phyloP scores from a whole-genome alignment of 2,113 vertebrate species.

The Dromaius novaehollandiae region DNA sequence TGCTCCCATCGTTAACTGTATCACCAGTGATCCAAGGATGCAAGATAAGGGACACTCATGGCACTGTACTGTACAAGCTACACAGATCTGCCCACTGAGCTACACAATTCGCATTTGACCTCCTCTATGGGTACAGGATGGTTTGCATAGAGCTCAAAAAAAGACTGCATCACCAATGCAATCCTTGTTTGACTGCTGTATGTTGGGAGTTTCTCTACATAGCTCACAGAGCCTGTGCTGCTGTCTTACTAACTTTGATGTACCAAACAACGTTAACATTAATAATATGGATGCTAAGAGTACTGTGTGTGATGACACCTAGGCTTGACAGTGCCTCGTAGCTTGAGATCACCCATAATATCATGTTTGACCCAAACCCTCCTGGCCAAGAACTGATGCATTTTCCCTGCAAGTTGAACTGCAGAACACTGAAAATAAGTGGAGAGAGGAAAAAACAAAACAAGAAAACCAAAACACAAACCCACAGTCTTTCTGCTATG shows the following conservation, averaged over 20 bases:
- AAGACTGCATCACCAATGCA: neutral
- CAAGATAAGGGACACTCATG: neutral
- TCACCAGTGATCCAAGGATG: neutral
- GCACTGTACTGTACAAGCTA: neutral
- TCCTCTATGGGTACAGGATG: neutral
- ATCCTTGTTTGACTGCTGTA: neutral
- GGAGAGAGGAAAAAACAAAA: neutral
- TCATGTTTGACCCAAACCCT: neutral
- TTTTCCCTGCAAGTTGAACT: neutral
- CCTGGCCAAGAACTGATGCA: rapidly evolving
- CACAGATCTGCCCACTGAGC: neutral
- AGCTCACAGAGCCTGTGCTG: neutral
- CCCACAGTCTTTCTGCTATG: neutral
- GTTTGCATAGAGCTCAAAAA: neutral
- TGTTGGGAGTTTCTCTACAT: neutral
- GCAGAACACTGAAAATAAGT: neutral
- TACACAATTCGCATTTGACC: neutral
- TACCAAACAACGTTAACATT: neutral
- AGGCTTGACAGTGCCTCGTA: neutral
- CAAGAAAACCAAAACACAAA: neutral
- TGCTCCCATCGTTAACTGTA: neutral
- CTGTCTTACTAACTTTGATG: neutral
- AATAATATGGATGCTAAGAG: neutral
- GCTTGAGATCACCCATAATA: neutral
- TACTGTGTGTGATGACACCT: neutral